These are phyloP conservation scores for Pterocles gutturalis DNA, from an alignment of 2,113 vertebrate genomes.

Conservation along the genomic window DNA sequence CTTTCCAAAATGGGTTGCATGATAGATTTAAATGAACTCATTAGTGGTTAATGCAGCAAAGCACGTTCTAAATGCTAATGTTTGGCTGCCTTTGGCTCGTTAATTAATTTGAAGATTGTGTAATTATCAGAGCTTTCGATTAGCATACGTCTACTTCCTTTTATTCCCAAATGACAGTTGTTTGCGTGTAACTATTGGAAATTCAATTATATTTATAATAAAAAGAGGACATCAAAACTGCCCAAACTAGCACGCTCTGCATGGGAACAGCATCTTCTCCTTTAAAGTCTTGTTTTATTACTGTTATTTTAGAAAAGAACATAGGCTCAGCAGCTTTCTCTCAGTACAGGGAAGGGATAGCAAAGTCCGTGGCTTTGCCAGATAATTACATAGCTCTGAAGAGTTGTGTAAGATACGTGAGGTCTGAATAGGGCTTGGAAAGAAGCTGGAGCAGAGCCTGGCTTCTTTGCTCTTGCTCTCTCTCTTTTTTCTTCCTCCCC, in stretches of 20 bases:
- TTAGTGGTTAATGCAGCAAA: conserved; percentile 81
- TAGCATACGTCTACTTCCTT: conserved; percentile 75
- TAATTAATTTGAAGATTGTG: conserved; percentile 86
- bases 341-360: neutral
- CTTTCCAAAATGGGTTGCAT: conserved; percentile 71
- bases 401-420: neutral
- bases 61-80: conserved; percentile 83
- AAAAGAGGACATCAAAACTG: conserved; percentile 55
- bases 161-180: conserved; percentile 72
- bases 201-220: conserved; percentile 75
- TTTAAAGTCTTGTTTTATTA: conserved; percentile 1
- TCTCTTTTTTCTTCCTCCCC: neutral
- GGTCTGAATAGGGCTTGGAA: neutral
- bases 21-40: conserved; percentile 84
- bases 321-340: conserved; percentile 6
- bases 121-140: conserved; percentile 80
- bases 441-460: neutral
- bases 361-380: neutral
- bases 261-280: neutral
- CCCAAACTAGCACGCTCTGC: conserved; percentile 30
- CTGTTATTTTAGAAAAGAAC: neutral
- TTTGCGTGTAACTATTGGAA: conserved; percentile 68
- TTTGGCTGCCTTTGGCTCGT: conserved; percentile 83
- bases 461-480: neutral
- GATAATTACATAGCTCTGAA: conserved; percentile 14